These are phyloP conservation scores for Dorcus hopei DNA, from an alignment of 2,888 invertebrate species.

Conservation along the genomic window DNA sequence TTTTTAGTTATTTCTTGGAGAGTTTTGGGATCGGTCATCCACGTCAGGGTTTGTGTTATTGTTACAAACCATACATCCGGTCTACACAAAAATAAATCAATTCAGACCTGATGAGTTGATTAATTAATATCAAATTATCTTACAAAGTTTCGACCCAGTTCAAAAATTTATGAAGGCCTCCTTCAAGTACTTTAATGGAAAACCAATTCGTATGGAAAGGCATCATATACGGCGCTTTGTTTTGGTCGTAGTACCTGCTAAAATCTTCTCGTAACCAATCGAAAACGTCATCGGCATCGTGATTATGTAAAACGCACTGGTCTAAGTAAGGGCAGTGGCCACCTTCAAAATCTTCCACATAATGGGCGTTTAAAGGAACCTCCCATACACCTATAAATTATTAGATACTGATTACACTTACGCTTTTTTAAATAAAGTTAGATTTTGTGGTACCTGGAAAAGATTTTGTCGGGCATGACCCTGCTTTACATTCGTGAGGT, in stretches of 20 bases:
- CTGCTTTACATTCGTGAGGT: slow-evolving; percentile 88
- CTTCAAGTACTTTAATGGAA: slow-evolving; percentile 78
- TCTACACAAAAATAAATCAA: slow-evolving; percentile 50
- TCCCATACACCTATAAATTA: slow-evolving; percentile 76
- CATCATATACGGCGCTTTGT: slow-evolving; percentile 91
- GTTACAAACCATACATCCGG: slow-evolving; percentile 86
- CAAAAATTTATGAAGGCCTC: slow-evolving; percentile 80
- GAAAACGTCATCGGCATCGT: slow-evolving; percentile 70
- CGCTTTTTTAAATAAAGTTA: background rate
- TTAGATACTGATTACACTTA: background rate
- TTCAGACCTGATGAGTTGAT: background rate
- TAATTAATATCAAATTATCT: slow-evolving; percentile 43
- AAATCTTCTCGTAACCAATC: slow-evolving; percentile 92
- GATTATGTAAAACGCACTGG: slow-evolving; percentile 87
- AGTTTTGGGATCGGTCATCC: slow-evolving; percentile 84
- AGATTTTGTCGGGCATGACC: slow-evolving; percentile 84
- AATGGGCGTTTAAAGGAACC: slow-evolving; percentile 86
- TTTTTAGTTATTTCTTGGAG: slow-evolving; percentile 59
- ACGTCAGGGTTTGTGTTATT: slow-evolving; percentile 82
- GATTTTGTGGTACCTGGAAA: slow-evolving; percentile 67
- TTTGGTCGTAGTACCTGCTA: slow-evolving; percentile 78
- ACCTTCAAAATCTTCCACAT: slow-evolving; percentile 82
- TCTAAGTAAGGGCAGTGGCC: slow-evolving; percentile 91
- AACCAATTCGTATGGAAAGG: slow-evolving; percentile 97
- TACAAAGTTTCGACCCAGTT: slow-evolving; percentile 74